Evolutionary conservation across 2,113 vertebrate species (phyloP).

Genomic region (Perccottus glenii): DNA sequence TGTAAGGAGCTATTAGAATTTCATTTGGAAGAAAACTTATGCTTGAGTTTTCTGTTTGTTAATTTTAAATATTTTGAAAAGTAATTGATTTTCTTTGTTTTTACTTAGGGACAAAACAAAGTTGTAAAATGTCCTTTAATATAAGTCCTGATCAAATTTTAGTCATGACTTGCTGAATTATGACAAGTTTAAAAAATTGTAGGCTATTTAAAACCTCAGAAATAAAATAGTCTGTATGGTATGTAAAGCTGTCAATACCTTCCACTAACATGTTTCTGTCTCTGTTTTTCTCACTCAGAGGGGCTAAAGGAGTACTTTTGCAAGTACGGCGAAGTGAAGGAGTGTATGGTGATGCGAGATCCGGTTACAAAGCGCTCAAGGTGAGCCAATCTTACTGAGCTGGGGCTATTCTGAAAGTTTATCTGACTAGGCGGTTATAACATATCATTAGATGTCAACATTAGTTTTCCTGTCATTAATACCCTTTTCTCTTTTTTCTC

Average conservation of each 20-base stretch:
- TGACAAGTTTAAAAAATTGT: too few relatives aligned
- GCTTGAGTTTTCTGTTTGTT: slow-evolving; percentile 19
- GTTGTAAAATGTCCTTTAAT: neutral
- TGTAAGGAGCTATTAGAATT: slow-evolving; percentile 7
- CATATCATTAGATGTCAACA: slow-evolving; percentile 62
- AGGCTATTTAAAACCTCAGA: too few relatives aligned
- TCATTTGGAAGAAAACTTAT: slow-evolving; percentile 8
- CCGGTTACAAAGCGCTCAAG: slow-evolving; percentile 99
- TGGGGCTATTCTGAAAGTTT: slow-evolving; percentile 67
- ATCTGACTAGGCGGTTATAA: slow-evolving; percentile 72
- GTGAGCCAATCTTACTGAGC: slow-evolving; percentile 79
- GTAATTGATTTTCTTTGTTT: slow-evolving; percentile 10
- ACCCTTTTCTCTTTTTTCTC: neutral
- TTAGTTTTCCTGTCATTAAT: slow-evolving; percentile 55
- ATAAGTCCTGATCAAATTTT: neutral
- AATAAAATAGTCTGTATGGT: too few relatives aligned
- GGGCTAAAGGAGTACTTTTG: slow-evolving; percentile 99
- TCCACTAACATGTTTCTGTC: neutral
- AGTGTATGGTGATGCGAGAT: slow-evolving; percentile 99
- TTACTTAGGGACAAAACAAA: neutral
- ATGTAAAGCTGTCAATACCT: neutral
- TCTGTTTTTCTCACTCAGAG: slow-evolving; percentile 80
- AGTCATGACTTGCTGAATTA: too few relatives aligned
- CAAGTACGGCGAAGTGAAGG: slow-evolving; percentile 99
- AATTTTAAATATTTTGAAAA: slow-evolving; percentile 19